These are phyloP conservation scores for Halcyon malimbica DNA, from an alignment of 2,113 vertebrate species.

Conservation along the genomic window DNA sequence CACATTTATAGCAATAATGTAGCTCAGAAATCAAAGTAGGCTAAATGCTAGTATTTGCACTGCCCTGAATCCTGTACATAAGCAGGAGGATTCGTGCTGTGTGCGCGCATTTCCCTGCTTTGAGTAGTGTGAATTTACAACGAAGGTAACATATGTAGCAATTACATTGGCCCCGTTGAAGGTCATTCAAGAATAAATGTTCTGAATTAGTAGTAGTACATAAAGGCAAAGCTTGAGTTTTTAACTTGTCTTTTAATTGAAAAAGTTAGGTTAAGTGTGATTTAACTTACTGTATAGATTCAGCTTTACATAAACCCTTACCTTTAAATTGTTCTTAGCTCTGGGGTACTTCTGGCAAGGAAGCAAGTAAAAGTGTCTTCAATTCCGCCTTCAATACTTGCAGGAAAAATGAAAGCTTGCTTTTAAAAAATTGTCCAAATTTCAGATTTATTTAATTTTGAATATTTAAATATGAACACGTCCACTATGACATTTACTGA, in stretches of 20 bases:
- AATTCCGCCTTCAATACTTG: not conserved
- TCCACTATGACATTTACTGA: not conserved
- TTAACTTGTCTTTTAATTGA: not conserved
- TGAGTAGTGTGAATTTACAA: not conserved
- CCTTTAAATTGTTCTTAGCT: not conserved
- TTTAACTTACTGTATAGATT: not conserved
- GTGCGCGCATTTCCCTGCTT: conserved; percentile 27
- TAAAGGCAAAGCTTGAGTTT: not conserved
- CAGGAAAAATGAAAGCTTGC: not conserved
- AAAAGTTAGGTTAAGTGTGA: not conserved
- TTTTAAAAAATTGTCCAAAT: not conserved
- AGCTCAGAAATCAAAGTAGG: not conserved
- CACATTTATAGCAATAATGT: conserved; percentile 27
- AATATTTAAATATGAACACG: not conserved
- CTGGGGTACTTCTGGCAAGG: not conserved
- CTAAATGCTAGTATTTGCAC: conserved; percentile 5
- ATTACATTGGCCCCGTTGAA: not conserved
- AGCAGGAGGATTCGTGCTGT: conserved; percentile 15
- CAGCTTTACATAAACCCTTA: not conserved
- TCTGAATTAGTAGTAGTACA: not conserved
- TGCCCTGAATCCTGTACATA: not conserved
- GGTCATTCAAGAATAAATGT: not conserved
- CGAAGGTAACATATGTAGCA: not conserved
- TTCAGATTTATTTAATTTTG: not conserved
- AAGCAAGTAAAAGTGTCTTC: not conserved